Percentiles rank a stretch among this genome's conserved stretches.
These are phyloP conservation scores for Aleiodes alternator DNA, from an alignment of 2,888 invertebrate species.

Conservation along the genomic window DNA sequence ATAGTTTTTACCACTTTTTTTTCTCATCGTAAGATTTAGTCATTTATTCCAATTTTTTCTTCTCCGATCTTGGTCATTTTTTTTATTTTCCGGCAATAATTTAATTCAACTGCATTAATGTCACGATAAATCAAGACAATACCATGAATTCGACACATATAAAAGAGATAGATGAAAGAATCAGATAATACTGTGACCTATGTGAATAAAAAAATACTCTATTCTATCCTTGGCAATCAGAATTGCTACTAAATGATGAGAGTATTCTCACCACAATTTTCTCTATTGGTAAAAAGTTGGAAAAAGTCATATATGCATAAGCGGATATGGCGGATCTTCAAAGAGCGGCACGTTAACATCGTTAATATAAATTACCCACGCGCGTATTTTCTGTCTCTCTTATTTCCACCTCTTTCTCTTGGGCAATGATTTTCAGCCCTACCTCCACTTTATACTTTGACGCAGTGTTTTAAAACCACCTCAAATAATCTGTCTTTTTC, in stretches of 20 bases:
- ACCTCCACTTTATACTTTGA: conserved; percentile 20
- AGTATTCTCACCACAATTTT: conserved; percentile 69
- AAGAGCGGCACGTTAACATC: conserved; percentile 59
- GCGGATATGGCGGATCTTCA: conserved; percentile 61
- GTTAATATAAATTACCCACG: conserved; percentile 62
- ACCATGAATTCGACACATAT: too few relatives aligned
- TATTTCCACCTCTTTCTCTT: conserved; percentile 26
- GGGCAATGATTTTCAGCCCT: conserved; percentile 8
- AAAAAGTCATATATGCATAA: conserved; percentile 24
- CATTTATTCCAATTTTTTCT: too few relatives aligned
- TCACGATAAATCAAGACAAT: too few relatives aligned
- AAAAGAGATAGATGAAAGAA: too few relatives aligned
- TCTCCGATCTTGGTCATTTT: too few relatives aligned
- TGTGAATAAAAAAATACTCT: conserved; percentile 30
- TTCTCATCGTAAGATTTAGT: too few relatives aligned
- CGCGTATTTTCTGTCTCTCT: conserved; percentile 22
- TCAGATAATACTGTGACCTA: not conserved
- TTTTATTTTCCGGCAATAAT: too few relatives aligned
- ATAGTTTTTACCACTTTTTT: too few relatives aligned
- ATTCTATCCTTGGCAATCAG: conserved; percentile 36
- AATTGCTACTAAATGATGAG: conserved; percentile 61
- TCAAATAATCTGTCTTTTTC: conserved; percentile 19
- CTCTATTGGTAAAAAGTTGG: conserved; percentile 48
- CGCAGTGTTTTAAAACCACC: conserved; percentile 6
- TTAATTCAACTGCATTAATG: too few relatives aligned